Percentiles rank a stretch among this genome's conserved stretches.
phyloP scores from a whole-genome alignment of 1,140 invertebrate genomes.

The Lasioglossum albipes region DNA sequence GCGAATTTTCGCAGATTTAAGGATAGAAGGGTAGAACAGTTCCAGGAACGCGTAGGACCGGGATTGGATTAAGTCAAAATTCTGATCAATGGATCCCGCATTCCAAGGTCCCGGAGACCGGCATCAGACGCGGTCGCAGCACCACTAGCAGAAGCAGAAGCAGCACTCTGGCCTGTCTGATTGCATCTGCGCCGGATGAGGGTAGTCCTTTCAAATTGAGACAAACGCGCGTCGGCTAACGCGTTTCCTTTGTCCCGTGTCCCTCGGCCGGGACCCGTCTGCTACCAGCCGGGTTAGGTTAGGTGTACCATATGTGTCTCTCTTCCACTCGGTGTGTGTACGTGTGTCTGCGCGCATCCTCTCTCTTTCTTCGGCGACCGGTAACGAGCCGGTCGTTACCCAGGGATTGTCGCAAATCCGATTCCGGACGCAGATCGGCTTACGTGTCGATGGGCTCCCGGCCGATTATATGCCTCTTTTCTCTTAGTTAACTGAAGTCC shows the following conservation, averaged over 20 bases:
- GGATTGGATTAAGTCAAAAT: background rate
- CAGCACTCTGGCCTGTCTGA: slow-evolving; percentile 3
- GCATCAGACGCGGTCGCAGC: too few relatives aligned
- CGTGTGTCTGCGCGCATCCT: too few relatives aligned
- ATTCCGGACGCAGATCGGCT: slow-evolving; percentile 5
- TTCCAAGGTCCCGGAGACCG: background rate
- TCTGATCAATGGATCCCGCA: background rate
- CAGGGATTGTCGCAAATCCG: slow-evolving; percentile 12
- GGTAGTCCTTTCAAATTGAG: slow-evolving; percentile 26
- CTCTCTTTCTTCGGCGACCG: background rate
- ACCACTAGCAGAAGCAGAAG: background rate
- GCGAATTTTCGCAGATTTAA: background rate
- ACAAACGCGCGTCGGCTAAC: slow-evolving; percentile 33
- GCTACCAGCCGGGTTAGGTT: too few relatives aligned
- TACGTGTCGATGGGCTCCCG: background rate
- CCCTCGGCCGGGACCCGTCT: background rate
- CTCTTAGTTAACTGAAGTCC: background rate
- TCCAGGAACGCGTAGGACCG: background rate
- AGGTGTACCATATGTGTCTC: background rate
- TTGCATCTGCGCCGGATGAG: slow-evolving; percentile 18
- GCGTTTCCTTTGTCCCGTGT: slow-evolving; percentile 34
- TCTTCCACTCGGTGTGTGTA: too few relatives aligned
- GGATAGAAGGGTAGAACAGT: background rate
- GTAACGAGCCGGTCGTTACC: slow-evolving; percentile 28
- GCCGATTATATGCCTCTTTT: background rate